phyloP scores from a whole-genome alignment of 2,888 invertebrate genomes.

The Gastrophysa polygoni region DNA sequence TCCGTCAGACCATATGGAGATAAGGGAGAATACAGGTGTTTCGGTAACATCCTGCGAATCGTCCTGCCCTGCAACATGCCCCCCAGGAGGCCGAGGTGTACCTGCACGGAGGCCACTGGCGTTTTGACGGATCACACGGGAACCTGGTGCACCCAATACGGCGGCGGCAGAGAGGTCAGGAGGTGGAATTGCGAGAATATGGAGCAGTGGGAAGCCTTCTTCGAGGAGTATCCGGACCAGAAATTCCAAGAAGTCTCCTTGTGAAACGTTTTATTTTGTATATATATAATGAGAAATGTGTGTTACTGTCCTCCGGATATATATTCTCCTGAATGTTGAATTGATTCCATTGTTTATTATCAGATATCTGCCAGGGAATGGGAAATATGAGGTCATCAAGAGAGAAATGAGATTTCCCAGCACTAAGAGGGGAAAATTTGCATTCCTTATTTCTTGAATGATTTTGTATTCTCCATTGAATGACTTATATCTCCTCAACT shows the following conservation, averaged over 20 bases:
- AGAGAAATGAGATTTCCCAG: too few relatives aligned
- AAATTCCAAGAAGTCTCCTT: neutral
- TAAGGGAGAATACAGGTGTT: conserved; percentile 24
- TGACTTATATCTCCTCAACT: too few relatives aligned
- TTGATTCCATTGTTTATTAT: too few relatives aligned
- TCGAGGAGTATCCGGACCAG: conserved; percentile 23
- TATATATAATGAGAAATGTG: too few relatives aligned
- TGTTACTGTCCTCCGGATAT: too few relatives aligned
- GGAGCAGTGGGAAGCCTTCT: conserved; percentile 32
- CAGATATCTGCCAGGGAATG: too few relatives aligned
- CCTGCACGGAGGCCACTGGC: conserved; percentile 24
- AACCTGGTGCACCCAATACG: conserved; percentile 26
- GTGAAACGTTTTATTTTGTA: neutral
- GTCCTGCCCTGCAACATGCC: conserved; percentile 22
- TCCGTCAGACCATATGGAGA: conserved; percentile 6
- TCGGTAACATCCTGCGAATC: conserved; percentile 20
- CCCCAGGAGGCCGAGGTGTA: conserved; percentile 21
- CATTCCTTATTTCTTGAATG: too few relatives aligned
- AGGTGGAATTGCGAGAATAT: conserved; percentile 35
- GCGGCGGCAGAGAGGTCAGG: conserved; percentile 22
- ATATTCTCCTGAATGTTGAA: too few relatives aligned
- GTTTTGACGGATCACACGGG: conserved; percentile 23
- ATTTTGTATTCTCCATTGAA: too few relatives aligned
- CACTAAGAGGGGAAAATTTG: too few relatives aligned
- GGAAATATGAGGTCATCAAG: too few relatives aligned